Conservation (phyloP, 2,113 vertebrate genomes). For the Bostrychus sinensis region DNA sequence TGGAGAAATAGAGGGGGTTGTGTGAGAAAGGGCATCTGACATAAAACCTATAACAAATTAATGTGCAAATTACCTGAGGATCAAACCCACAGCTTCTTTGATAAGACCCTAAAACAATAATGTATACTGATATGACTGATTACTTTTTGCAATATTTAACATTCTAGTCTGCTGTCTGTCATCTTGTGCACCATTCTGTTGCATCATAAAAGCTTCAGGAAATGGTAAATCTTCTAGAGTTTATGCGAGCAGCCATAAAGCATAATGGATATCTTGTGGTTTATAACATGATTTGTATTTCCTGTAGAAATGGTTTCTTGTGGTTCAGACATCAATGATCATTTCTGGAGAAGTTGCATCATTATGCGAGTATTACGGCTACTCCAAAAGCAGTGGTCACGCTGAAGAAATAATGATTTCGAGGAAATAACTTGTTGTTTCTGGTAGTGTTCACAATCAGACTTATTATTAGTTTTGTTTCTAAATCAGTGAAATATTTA, state of each 20-base stretch:
- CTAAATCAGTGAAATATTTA: too few species aligned
- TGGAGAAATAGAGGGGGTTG: too few species aligned
- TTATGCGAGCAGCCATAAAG: not conserved
- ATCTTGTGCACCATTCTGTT: not conserved
- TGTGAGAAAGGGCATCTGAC: too few species aligned
- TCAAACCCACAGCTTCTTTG: too few species aligned
- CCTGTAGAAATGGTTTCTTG: constrained; percentile 1
- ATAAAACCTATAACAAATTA: too few species aligned
- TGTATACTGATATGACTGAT: too few species aligned
- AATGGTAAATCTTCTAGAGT: too few species aligned
- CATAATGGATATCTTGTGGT: constrained; percentile 4
- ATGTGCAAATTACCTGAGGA: too few species aligned
- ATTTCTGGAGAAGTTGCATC: not conserved
- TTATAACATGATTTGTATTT: not conserved
- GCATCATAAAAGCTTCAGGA: not conserved
- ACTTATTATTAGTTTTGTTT: too few species aligned
- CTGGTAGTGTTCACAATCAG: too few species aligned
- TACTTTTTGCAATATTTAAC: too few species aligned
- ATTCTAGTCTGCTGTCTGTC: not conserved
- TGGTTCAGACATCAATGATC: not conserved
- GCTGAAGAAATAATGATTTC: not conserved
- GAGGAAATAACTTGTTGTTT: not conserved
- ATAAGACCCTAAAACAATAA: too few species aligned
- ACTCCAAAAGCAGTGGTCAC: not conserved
- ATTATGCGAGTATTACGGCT: not conserved